Evolutionary conservation across 2,113 vertebrate species (phyloP), one percentile per base, ranked within the genome.

Genomic region (Conger conger): DNA sequence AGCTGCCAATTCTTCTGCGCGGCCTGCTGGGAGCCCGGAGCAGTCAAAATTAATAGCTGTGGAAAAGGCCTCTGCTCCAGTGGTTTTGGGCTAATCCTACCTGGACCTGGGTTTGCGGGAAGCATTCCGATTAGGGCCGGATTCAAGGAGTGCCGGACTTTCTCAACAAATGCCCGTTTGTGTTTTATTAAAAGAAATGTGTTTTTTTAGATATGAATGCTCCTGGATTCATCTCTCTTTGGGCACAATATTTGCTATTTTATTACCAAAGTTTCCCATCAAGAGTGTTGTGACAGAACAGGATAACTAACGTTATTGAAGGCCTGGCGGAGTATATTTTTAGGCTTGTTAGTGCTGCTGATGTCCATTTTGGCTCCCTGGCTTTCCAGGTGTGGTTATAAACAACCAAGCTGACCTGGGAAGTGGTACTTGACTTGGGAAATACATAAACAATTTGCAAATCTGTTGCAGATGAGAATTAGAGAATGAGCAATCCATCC

Each of bases 31-130:
- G 82, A 89, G 76, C 13, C 38, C 40, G 57, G 83, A 86, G 33
- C 38, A 83, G 80, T 83, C 88, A 80, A 85, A 85, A 86, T 88
- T 87, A 90, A 86, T 82, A 82, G 86, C 84, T 84, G 38, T 77
- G 45, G 86, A 78, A 86, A 76, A 83, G 82, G 80, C 23, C 17
- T 40, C 40, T 77, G 80, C 77, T 88, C 68, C 85, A 50, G 40
- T 36, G 76, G 73, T 54, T 84, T 85, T 50, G 30, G 53, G 80
- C 82, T 86, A 79, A 81, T 85, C 36, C 36, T 57, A 77, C 86
- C 83, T 38, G 63, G 35, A 77, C 68, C n/a, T 8, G 78, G 23
- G 6, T 60, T n/a, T 27, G 76, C 68, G 33, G 30, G 27, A 18
- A 33, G 73, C 73, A 57, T 78, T 37, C 9, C 16, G 68, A 50